Evolutionary conservation across 2,888 invertebrate species (phyloP).

Genomic region (Eledona agricola): DNA sequence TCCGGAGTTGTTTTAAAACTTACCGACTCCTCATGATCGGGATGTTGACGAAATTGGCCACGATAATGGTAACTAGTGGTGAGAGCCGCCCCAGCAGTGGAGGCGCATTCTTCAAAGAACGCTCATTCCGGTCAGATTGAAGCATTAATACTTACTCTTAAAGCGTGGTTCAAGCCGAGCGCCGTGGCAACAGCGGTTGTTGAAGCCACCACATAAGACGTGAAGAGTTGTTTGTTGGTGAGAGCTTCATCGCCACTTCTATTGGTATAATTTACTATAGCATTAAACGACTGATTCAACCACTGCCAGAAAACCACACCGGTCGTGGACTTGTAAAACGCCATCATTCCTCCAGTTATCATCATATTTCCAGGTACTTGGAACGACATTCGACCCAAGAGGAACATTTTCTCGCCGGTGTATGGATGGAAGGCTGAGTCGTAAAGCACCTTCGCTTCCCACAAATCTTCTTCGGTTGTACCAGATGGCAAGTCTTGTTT

Average conservation of each 20-base stretch:
- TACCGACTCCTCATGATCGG: background rate
- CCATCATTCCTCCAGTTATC: constrained; percentile 20
- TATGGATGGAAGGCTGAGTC: constrained; percentile 12
- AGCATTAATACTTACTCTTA: too few species aligned
- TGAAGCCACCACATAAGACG: constrained; percentile 5
- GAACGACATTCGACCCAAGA: constrained; percentile 1
- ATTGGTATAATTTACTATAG: constrained; percentile 1
- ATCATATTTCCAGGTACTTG: constrained; percentile 3
- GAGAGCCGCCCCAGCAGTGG: background rate
- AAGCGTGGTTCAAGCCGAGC: background rate
- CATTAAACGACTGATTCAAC: constrained; percentile 13
- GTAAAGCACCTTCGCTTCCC: constrained; percentile 10
- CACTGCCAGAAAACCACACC: constrained; percentile 12
- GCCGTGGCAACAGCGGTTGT: constrained; percentile 13
- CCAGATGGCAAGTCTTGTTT: constrained; percentile 1
- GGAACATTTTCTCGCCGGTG: constrained; percentile 7
- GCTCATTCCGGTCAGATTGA: too few species aligned
- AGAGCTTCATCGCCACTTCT: constrained; percentile 4
- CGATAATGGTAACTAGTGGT: background rate
- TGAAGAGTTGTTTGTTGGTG: constrained; percentile 36
- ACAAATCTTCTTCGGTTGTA: constrained; percentile 8
- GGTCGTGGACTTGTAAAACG: constrained; percentile 1
- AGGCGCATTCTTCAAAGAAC: background rate
- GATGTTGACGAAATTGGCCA: background rate
- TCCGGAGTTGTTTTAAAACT: background rate